A percentile compares a stretch with the other conserved stretches of the same genome.
Conservation (phyloP, 2,797 vertebrate species). For the Bryconaethiops microstoma region DNA sequence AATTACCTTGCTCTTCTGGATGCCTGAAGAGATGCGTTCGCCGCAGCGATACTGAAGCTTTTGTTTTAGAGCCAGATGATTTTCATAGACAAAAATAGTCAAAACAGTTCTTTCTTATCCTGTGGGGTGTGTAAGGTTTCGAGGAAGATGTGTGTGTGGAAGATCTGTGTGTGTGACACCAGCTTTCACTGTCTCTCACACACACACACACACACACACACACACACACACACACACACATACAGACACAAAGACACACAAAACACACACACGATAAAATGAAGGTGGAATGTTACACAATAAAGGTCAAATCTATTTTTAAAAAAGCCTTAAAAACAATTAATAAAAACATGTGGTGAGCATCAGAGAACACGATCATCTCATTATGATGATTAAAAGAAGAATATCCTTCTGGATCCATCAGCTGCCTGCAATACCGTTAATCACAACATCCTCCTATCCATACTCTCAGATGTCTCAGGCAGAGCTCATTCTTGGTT, state of each 20-base stretch:
- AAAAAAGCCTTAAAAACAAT: no score
- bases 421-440: no score
- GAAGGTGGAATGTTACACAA: no score
- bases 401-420: no score
- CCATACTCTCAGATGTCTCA: no score
- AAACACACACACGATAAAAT: neutral
- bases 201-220: neutral
- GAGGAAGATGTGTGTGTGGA: neutral
- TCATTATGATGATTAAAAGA: no score
- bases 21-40: slow-evolving; percentile 35
- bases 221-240: neutral
- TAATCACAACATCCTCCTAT: no score
- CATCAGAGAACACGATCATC: no score
- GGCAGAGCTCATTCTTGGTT: no score
- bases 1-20: slow-evolving; percentile 65
- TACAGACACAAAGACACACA: neutral
- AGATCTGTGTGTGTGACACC: neutral
- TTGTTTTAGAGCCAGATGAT: slow-evolving; percentile 57
- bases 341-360: no score
- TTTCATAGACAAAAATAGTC: slow-evolving; percentile 26
- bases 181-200: neutral
- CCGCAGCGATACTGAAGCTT: slow-evolving; percentile 50
- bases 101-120: neutral
- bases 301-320: no score
- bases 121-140: neutral